Evolutionary conservation across 2,888 invertebrate species (phyloP).

Genomic region (Sesia apiformis): DNA sequence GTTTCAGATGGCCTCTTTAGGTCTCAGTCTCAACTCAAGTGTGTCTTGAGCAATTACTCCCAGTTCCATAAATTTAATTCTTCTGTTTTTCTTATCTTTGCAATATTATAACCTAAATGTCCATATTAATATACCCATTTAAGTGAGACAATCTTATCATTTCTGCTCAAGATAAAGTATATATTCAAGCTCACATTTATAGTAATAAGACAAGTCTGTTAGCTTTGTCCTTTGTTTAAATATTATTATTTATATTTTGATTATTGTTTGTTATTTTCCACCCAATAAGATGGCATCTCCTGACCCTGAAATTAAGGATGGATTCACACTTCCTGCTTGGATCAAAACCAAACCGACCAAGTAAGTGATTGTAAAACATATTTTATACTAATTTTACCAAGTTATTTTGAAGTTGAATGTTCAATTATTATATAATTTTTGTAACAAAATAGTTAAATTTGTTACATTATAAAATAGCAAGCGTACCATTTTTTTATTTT

Average conservation of each 20-base stretch:
- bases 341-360: constrained; percentile 80
- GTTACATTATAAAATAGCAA: too few relatives aligned
- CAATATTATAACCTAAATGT: too few relatives aligned
- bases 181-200: too few relatives aligned
- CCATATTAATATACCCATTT: constrained; percentile 4
- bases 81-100: too few relatives aligned
- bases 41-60: constrained; percentile 45
- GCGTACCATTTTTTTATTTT: too few relatives aligned
- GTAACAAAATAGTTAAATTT: too few relatives aligned
- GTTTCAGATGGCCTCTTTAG: constrained; percentile 56
- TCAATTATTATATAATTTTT: too few relatives aligned
- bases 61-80: constrained; percentile 7
- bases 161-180: constrained; percentile 59
- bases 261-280: not conserved
- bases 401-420: too few relatives aligned
- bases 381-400: too few relatives aligned
- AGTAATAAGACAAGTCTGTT: too few relatives aligned
- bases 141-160: constrained; percentile 57
- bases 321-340: constrained; percentile 81
- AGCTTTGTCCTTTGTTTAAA: too few relatives aligned
- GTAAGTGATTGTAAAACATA: constrained; percentile 24
- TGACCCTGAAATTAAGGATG: constrained; percentile 76
- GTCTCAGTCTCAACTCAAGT: constrained; percentile 40
- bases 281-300: constrained; percentile 47
- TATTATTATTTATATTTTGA: not conserved